Conservation (phyloP, 2,797 vertebrate species). For the Crocidura indochinensis region DNA sequence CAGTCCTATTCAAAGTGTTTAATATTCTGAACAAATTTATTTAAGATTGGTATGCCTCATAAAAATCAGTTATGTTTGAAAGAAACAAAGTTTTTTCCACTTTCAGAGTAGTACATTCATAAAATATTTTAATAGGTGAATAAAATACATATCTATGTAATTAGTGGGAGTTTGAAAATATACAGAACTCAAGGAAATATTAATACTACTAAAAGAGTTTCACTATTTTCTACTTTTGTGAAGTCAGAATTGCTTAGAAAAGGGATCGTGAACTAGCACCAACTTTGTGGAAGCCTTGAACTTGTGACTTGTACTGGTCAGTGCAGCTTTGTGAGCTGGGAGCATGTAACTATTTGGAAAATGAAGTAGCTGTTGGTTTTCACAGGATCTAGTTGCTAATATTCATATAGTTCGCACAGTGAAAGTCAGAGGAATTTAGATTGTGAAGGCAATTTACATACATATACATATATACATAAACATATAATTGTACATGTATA, state of each 20-base stretch:
- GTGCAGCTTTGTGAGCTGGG: not conserved
- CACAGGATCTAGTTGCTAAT: not conserved
- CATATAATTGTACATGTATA: too few species aligned
- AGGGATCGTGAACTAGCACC: not conserved
- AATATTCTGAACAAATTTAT: not conserved
- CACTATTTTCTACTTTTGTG: not conserved
- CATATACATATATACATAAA: too few species aligned
- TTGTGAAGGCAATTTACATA: not conserved
- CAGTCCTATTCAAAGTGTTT: not conserved
- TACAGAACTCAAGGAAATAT: not conserved
- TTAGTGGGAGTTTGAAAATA: not conserved
- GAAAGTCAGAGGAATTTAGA: not conserved
- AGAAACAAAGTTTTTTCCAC: constrained; percentile 11
- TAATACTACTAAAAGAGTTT: not conserved
- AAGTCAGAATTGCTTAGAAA: not conserved
- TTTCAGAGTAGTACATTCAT: constrained; percentile 5
- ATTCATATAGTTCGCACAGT: not conserved
- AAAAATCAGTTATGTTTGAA: constrained; percentile 14
- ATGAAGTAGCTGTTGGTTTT: not conserved
- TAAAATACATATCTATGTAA: constrained; percentile 25
- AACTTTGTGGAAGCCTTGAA: not conserved
- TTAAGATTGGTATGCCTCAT: not conserved
- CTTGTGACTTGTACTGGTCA: not conserved
- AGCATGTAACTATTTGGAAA: not conserved
- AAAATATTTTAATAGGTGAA: constrained; percentile 17